These are phyloP conservation scores for Pseudanteris insignis DNA, from an alignment of 2,888 invertebrate genomes.

Conservation along the genomic window DNA sequence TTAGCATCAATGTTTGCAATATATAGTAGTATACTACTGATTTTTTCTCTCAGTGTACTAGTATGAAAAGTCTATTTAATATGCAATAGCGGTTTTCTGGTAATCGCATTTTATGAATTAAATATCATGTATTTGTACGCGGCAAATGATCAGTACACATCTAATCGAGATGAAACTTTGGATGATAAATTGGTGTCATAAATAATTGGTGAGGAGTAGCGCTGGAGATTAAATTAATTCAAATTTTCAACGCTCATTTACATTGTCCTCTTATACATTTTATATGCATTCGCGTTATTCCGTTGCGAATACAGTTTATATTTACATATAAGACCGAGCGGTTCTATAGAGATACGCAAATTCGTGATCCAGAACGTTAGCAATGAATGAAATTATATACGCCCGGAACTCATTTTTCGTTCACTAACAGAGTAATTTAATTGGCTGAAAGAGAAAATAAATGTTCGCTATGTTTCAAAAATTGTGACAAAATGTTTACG, in stretches of 20 bases:
- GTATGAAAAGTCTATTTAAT: too few relatives aligned
- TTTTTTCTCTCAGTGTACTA: too few relatives aligned
- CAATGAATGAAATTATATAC: constrained; percentile 51
- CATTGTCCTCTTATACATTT: constrained; percentile 33
- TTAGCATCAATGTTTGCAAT: too few relatives aligned
- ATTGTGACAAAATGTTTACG: too few relatives aligned
- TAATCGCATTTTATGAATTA: too few relatives aligned
- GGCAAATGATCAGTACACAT: constrained; percentile 12
- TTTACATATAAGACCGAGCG: constrained; percentile 43
- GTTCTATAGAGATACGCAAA: constrained; percentile 41
- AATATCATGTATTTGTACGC: too few relatives aligned
- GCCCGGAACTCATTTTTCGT: constrained; percentile 50
- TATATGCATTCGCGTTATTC: constrained; percentile 22
- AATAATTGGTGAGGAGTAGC: constrained; percentile 20
- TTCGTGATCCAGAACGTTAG: constrained; percentile 32
- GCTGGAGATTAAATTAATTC: constrained; percentile 33
- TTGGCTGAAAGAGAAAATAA: too few relatives aligned
- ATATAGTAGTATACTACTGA: too few relatives aligned
- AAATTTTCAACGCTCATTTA: constrained; percentile 38
- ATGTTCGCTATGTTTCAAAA: too few relatives aligned
- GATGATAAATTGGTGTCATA: constrained; percentile 21
- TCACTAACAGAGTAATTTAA: too few relatives aligned
- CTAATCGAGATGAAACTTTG: constrained; percentile 19
- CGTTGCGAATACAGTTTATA: constrained; percentile 32
- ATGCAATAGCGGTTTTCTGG: too few relatives aligned